Conservation (phyloP, 2,113 vertebrate genomes). For the Calonectris borealis region DNA sequence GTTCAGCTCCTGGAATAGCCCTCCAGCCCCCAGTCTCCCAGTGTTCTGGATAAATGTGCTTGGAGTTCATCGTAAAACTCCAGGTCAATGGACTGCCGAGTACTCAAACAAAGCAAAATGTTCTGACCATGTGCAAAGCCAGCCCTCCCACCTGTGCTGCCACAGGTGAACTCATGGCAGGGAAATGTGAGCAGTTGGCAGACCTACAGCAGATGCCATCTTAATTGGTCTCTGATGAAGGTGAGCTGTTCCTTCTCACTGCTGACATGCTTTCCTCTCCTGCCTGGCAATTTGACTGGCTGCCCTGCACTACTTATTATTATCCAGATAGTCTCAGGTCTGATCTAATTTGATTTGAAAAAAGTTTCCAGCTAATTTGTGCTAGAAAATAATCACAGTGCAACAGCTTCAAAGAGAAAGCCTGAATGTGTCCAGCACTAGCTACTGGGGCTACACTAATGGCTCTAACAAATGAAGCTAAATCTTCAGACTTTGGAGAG, state of each 20-base stretch:
- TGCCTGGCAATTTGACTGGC: background rate
- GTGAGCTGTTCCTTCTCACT: background rate
- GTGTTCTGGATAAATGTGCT: conserved; percentile 77
- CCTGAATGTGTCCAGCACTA: background rate
- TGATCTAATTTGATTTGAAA: background rate
- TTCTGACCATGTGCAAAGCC: conserved; percentile 59
- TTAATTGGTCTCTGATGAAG: background rate
- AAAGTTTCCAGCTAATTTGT: background rate
- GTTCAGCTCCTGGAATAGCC: conserved; percentile 67
- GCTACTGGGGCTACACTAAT: background rate
- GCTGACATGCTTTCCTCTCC: background rate
- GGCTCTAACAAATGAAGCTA: background rate
- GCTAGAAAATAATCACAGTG: background rate
- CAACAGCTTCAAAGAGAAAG: background rate
- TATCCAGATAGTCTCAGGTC: background rate
- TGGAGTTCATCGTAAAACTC: conserved; percentile 69
- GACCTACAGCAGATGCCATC: background rate
- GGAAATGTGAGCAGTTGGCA: conserved; percentile 22
- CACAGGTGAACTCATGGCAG: conserved; percentile 22
- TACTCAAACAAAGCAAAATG: conserved; percentile 73
- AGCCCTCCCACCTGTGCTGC: conserved; percentile 11
- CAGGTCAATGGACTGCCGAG: conserved; percentile 62
- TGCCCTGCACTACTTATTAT: background rate
- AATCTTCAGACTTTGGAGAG: background rate
- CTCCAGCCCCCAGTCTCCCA: conserved; percentile 42